Evolutionary conservation across 2,797 vertebrate species (phyloP), one percentile per base, ranked within the genome.

Genomic region (Clarias fuscus): DNA sequence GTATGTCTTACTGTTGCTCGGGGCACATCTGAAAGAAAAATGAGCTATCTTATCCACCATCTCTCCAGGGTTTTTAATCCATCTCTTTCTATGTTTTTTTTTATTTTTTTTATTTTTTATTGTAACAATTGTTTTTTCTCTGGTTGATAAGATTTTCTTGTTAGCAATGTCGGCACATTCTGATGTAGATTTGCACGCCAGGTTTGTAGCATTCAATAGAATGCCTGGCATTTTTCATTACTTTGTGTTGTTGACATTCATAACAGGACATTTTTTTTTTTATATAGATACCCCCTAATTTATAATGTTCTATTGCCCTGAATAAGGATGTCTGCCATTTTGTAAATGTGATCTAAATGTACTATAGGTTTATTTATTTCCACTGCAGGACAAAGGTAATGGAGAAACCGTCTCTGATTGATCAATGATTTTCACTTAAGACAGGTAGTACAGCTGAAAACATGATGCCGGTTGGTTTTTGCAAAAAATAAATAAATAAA

Each of bases 1-100:
- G 33, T 30, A 30, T 37, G 76, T 30, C 56, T 78, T 5, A 5
- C 30, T 62, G 76, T 64, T 80, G 59, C 59, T 40, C 43, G 22
- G 59, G 37, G 33, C 75, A 80, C 13, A 64, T 64, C 37, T 62
- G 59, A 40, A 79, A 62, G 77, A 64, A 40, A 62, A 80, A n/a
- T 64, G 7, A 64, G 22, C 59, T 65, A 33, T 64, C 78, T 48
- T 65, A 40, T 64, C 33, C 33, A 48, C 61, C 58, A 79, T 40
- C 58, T 40, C 77, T 7, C 77, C 40, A 79, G 58, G 33, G 58
- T 13, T 76, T 79, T 53, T 53, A 53, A 53, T 53, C 48, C 48
- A 53, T 13, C 48, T 53, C 48, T 53, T 4, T 53, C 48, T 53
- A 1, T 53, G 40, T 53, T 53, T 53, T 53, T 62, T 79, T 37